Evolutionary conservation across 2,797 vertebrate genomes (phyloP).

Genomic region (Pipistrellus kuhlii): DNA sequence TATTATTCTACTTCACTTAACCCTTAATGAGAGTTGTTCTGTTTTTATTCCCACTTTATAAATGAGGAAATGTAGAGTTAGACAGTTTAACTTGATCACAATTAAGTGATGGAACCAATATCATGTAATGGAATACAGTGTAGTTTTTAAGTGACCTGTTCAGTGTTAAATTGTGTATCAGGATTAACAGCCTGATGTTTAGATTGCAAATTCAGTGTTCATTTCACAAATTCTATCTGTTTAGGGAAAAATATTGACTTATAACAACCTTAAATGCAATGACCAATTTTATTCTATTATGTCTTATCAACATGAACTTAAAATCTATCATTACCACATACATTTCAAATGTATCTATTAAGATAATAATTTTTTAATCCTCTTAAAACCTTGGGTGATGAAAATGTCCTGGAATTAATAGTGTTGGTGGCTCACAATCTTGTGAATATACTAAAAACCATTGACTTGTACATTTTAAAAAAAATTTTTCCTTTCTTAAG

Average conservation of each 20-base stretch:
- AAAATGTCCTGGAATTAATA: constrained; percentile 59
- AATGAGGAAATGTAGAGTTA: constrained; percentile 14
- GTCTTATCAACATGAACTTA: background rate
- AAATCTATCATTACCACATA: background rate
- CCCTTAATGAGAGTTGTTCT: background rate
- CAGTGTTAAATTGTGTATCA: background rate
- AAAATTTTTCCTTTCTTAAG: background rate
- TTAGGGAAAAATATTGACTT: constrained; percentile 56
- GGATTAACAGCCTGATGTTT: constrained; percentile 20
- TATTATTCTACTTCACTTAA: background rate
- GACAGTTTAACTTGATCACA: background rate
- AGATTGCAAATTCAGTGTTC: constrained; percentile 22
- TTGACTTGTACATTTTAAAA: background rate
- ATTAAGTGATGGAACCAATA: constrained; percentile 3
- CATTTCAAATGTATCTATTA: constrained; percentile 27
- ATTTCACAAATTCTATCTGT: constrained; percentile 37
- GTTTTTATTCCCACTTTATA: constrained; percentile 12
- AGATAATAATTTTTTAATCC: constrained; percentile 45
- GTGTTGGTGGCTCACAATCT: constrained; percentile 10
- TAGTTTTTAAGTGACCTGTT: constrained; percentile 47
- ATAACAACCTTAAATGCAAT: background rate
- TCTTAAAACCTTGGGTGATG: constrained; percentile 59
- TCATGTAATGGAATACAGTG: background rate
- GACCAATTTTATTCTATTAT: constrained; percentile 12
- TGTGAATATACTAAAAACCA: constrained; percentile 38